phyloP scores from a whole-genome alignment of 2,113 vertebrate species.

The Talpa occidentalis region DNA sequence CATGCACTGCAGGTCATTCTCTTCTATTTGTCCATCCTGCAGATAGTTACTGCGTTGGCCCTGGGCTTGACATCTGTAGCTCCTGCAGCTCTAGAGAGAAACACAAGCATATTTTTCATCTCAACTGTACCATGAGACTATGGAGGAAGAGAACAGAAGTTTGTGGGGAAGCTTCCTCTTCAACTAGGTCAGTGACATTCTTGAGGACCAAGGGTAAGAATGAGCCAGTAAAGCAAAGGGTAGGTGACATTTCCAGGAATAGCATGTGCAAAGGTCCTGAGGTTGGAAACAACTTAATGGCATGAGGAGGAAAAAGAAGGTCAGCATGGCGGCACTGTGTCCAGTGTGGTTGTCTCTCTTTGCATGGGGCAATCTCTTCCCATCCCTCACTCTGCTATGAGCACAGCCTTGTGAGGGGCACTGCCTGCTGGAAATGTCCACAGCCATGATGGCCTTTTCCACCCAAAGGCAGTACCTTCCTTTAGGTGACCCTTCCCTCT shows the following conservation, averaged over 20 bases:
- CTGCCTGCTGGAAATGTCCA: neutral
- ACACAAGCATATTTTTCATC: too few species aligned
- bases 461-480: neutral
- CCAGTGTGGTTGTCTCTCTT: too few species aligned
- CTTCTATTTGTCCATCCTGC: too few species aligned
- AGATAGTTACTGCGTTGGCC: accelerated
- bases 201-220: neutral
- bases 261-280: neutral
- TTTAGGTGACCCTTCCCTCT: neutral
- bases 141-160: neutral
- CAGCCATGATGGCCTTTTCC: neutral
- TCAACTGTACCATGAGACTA: neutral
- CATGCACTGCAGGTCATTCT: accelerated
- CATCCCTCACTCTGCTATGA: neutral
- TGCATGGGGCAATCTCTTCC: accelerated
- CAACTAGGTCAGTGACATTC: neutral
- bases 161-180: neutral
- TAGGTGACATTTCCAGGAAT: neutral
- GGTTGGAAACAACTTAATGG: neutral
- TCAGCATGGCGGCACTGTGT: too few species aligned
- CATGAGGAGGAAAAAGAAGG: neutral
- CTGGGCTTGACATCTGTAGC: neutral
- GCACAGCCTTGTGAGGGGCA: neutral
- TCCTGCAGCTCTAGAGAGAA: neutral
- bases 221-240: neutral